phyloP scores from a whole-genome alignment of 2,797 vertebrate genomes.

The Mormyrus proboscirostris region DNA sequence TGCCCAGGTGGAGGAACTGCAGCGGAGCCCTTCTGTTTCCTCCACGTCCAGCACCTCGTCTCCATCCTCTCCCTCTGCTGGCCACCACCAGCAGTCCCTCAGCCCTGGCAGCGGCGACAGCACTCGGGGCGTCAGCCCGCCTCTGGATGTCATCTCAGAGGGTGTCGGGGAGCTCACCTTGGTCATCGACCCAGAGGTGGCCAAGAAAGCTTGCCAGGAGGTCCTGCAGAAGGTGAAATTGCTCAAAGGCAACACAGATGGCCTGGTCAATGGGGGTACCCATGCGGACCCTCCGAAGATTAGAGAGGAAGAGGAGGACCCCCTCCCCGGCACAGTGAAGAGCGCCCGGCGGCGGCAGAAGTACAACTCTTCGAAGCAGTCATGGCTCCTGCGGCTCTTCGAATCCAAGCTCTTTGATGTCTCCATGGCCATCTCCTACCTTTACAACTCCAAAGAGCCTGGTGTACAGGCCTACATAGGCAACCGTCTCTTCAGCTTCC shows the following conservation, averaged over 20 bases:
- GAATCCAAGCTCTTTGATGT: constrained; percentile 95
- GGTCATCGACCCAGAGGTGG: constrained; percentile 84
- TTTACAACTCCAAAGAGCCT: constrained; percentile 94
- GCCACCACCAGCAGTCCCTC: constrained; percentile 26
- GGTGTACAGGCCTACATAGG: constrained; percentile 97
- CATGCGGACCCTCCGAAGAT: constrained; percentile 43
- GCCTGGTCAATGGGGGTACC: constrained; percentile 2
- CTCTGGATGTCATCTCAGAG: constrained; percentile 76
- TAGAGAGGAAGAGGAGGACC: constrained; percentile 51
- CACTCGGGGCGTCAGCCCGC: constrained; percentile 53
- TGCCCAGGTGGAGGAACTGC: constrained; percentile 39
- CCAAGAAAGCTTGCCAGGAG: constrained; percentile 79
- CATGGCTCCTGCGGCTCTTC: constrained; percentile 89
- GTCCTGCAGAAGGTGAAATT: constrained; percentile 86
- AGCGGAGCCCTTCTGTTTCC: constrained; percentile 62
- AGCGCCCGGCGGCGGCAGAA: constrained; percentile 69
- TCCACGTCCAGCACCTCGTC: constrained; percentile 60
- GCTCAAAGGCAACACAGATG: constrained; percentile 42
- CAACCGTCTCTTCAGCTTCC: constrained; percentile 89
- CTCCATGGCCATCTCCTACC: constrained; percentile 96
- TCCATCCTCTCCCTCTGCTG: constrained; percentile 46
- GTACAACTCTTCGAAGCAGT: constrained; percentile 85
- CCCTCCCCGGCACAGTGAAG: constrained; percentile 50
- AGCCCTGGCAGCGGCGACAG: constrained; percentile 49
- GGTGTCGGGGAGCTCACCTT: constrained; percentile 68